phyloP scores from a whole-genome alignment of 2,113 vertebrate genomes.

The Thermophis baileyi region DNA sequence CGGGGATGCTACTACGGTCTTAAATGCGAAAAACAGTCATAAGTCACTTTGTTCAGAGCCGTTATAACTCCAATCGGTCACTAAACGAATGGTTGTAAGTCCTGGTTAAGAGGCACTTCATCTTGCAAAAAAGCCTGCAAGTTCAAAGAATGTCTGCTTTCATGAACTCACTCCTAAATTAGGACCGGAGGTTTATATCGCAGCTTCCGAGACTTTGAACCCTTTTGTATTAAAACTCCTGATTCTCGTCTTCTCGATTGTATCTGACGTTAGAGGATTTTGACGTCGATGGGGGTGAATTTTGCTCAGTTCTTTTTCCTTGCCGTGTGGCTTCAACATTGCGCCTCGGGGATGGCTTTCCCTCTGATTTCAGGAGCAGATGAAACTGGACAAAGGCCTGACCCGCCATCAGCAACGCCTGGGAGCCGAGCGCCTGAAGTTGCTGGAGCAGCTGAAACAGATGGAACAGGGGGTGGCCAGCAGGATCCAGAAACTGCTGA shows the following conservation, averaged over 20 bases:
- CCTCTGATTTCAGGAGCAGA: constrained; percentile 75
- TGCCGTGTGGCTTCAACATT: background rate
- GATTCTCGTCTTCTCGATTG: background rate
- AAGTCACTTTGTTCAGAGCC: no score
- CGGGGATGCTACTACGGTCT: no score
- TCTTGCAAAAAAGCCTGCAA: no score
- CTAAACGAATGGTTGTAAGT: no score
- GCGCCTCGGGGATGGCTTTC: background rate
- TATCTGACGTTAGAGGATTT: background rate
- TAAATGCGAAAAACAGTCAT: no score
- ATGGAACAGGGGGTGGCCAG: constrained; percentile 73
- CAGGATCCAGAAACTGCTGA: constrained; percentile 82
- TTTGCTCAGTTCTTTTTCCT: background rate
- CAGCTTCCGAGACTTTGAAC: no score
- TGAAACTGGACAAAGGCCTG: constrained; percentile 80
- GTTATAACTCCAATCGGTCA: no score
- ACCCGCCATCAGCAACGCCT: constrained; percentile 76
- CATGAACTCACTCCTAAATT: no score
- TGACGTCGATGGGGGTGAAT: background rate
- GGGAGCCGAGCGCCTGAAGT: constrained; percentile 77
- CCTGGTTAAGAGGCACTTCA: no score
- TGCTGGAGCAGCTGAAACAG: constrained; percentile 79
- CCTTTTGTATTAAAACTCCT: no score
- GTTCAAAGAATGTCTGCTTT: no score
- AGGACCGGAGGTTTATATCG: no score